Evolutionary conservation across 2,888 invertebrate genomes (phyloP).

Genomic region (Dermolepida albohirtum): DNA sequence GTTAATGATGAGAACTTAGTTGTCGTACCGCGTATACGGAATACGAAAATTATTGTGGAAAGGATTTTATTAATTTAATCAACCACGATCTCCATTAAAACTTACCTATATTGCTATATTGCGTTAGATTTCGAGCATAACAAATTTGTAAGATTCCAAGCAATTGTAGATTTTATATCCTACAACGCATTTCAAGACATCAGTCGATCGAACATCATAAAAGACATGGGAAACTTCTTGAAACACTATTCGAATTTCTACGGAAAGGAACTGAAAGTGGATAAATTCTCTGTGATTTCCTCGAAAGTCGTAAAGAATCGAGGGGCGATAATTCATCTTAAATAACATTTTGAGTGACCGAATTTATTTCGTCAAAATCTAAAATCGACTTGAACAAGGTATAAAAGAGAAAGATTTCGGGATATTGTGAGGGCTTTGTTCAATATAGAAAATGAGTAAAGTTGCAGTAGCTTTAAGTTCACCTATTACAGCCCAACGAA

Average conservation of each 20-base stretch:
- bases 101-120: too few relatives aligned
- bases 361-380: constrained; percentile 16
- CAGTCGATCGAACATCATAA: neutral
- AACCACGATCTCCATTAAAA: too few relatives aligned
- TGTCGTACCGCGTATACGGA: too few relatives aligned
- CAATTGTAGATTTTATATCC: neutral
- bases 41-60: too few relatives aligned
- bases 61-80: too few relatives aligned
- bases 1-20: too few relatives aligned
- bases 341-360: constrained; percentile 15
- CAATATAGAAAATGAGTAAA: constrained; percentile 6
- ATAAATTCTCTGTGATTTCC: constrained; percentile 5
- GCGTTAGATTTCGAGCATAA: too few relatives aligned
- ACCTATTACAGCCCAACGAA: neutral
- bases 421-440: neutral
- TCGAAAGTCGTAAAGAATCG: neutral
- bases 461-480: neutral
- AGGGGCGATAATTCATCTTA: constrained; percentile 10
- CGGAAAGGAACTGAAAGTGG: constrained; percentile 1
- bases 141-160: neutral
- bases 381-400: neutral
- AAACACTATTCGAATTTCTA: neutral
- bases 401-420: neutral
- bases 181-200: neutral
- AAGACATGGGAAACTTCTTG: neutral